phyloP scores from a whole-genome alignment of 2,888 invertebrate species.

The Ferrisia virgata region DNA sequence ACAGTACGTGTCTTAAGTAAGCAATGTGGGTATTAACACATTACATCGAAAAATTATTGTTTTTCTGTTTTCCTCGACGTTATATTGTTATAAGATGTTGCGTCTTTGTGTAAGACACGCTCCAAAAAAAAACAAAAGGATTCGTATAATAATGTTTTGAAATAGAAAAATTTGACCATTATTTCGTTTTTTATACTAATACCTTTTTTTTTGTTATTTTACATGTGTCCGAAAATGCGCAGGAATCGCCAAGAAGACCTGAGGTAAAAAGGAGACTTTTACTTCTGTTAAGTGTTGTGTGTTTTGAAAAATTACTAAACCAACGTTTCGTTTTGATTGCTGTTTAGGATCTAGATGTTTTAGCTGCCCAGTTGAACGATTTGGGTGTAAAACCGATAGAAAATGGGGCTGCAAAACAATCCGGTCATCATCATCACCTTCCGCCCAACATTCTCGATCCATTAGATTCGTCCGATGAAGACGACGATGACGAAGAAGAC shows the following conservation, averaged over 20 bases:
- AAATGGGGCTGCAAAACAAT: constrained; percentile 50
- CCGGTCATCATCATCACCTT: constrained; percentile 46
- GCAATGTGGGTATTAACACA: not conserved
- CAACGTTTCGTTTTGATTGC: not conserved
- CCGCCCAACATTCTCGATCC: constrained; percentile 50
- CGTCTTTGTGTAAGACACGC: not conserved
- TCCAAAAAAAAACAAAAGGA: not conserved
- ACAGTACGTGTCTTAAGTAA: not conserved
- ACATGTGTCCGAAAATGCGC: constrained; percentile 54
- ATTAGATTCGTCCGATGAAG: constrained; percentile 58
- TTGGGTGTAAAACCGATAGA: constrained; percentile 74
- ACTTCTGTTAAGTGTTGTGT: constrained; percentile 30
- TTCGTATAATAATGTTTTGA: not conserved
- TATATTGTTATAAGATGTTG: not conserved
- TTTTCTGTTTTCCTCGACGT: not conserved
- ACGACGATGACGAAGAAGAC: constrained; percentile 61
- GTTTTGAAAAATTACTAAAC: constrained; percentile 35
- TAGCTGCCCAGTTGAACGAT: constrained; percentile 94
- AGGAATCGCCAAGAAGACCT: constrained; percentile 84
- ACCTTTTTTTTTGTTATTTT: constrained; percentile 61
- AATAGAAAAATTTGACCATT: not conserved
- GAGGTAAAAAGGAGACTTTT: constrained; percentile 67
- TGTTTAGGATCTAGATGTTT: constrained; percentile 85
- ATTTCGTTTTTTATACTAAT: constrained; percentile 50
- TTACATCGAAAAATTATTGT: not conserved